Conservation (phyloP, 2,888 invertebrate genomes). For the Chaitophorus viminalis region DNA sequence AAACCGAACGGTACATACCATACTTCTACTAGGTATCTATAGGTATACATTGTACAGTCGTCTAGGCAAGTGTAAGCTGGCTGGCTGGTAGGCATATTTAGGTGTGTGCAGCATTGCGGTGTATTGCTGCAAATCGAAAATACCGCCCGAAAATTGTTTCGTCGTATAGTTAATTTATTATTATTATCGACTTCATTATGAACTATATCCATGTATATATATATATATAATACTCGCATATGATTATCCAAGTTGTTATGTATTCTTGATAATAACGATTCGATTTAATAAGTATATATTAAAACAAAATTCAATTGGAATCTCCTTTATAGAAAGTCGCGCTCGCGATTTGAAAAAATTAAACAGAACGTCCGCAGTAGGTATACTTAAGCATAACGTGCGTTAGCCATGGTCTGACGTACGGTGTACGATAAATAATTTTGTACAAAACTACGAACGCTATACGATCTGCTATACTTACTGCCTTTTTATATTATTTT, state of each 20-base stretch:
- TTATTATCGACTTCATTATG: background rate
- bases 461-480: too few species aligned
- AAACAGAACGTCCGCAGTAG: background rate
- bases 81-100: background rate
- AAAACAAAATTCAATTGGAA: background rate
- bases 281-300: background rate
- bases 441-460: too few species aligned
- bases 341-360: background rate
- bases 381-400: background rate
- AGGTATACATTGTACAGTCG: background rate
- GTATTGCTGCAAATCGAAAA: background rate
- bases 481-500: too few species aligned
- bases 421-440: background rate
- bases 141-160: background rate
- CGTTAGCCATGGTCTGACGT: background rate
- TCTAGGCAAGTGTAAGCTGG: background rate
- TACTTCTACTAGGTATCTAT: background rate
- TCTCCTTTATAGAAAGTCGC: background rate
- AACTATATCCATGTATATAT: too few species aligned
- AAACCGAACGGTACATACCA: constrained; percentile 51
- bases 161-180: background rate
- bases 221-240: background rate
- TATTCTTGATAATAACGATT: background rate
- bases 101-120: background rate
- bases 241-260: background rate